Evolutionary conservation across 2,797 vertebrate genomes (phyloP).

Genomic region (Sebastes hubbsi): DNA sequence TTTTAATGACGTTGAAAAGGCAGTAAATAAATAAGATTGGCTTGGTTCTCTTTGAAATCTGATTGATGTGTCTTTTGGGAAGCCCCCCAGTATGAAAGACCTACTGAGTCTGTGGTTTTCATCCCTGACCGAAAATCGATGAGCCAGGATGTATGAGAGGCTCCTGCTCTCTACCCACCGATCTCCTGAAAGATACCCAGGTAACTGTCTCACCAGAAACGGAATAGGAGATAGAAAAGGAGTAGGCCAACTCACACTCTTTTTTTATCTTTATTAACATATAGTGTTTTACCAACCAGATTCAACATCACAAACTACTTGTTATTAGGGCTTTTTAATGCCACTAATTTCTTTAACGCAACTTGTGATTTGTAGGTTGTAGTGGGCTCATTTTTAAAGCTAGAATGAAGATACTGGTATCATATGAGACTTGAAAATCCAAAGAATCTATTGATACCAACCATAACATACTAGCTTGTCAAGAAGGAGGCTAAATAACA

Average conservation of each 20-base stretch:
- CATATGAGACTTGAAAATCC: no score
- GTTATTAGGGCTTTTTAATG: no score
- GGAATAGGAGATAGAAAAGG: conserved; percentile 40
- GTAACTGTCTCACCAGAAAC: conserved; percentile 64
- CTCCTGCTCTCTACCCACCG: conserved; percentile 67
- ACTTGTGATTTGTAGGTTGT: no score
- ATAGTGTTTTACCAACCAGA: neutral
- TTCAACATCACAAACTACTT: neutral
- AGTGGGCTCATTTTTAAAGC: no score
- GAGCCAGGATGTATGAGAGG: conserved; percentile 75
- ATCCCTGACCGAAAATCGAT: conserved; percentile 81
- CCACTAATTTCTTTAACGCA: no score
- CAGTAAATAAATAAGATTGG: conserved; percentile 82
- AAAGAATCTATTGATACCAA: no score
- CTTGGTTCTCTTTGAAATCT: conserved; percentile 76
- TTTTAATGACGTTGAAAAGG: conserved; percentile 78
- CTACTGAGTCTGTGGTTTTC: conserved; percentile 81
- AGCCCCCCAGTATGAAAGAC: conserved; percentile 74
- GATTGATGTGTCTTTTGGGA: conserved; percentile 85
- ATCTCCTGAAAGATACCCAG: conserved; percentile 66
- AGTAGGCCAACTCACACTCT: neutral
- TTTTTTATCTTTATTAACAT: neutral
- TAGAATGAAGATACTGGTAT: no score
- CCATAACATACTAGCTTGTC: no score
- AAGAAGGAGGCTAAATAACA: no score